Base-by-base conservation (phyloP, 2,797 vertebrate genomes). In the Acrocephalus scirpaceus region DNA sequence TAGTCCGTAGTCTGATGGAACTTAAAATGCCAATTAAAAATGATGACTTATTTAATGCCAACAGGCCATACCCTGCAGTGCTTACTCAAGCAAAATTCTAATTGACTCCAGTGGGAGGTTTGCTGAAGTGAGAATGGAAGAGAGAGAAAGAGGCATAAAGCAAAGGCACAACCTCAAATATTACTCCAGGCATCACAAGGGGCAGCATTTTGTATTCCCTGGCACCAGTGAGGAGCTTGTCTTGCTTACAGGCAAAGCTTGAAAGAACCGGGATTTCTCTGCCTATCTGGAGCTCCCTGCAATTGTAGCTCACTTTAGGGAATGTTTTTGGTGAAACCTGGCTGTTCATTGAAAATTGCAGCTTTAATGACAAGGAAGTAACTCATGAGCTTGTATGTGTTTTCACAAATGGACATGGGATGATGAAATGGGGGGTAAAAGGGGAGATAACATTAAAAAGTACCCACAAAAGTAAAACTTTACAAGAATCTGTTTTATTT, bases 31-130 rank as follows among this genome's bases (percentile, higher is more conserved):
- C 96, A 97, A 95, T 98, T 98, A 97, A 97, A 97, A 97, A 95
- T 96, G 97, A 98, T 96, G 95, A 97, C 93, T 98, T 96, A 96
- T 95, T 98, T 97, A 97, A 97, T 95, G 93, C 91, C 94, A 97
- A 73, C 73, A 92, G 92, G 90, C 82, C 60, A 73, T 92, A 84
- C 64, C 95, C 95, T 91, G 85, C 88, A 92, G 91, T 94, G 95
- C 95, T 96, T 93, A 86, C 85, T 92, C 62, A 86, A 91, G 95
- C 85, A 94, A 94, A 96, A 93, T 96, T 95, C 66, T 96, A 96
- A 96, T 96, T 93, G 94, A 95, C 91, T 92, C 94, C 86, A 73
- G 90, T 82, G 95, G 95, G 95, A 96, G 82, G 62, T 86, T 92
- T 92, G 73, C 92, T 78, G 76, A 81, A 89, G 38, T 72, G 73